These are phyloP conservation scores for Myopa tessellatipennis DNA, from an alignment of 2,888 invertebrate species.

Conservation along the genomic window DNA sequence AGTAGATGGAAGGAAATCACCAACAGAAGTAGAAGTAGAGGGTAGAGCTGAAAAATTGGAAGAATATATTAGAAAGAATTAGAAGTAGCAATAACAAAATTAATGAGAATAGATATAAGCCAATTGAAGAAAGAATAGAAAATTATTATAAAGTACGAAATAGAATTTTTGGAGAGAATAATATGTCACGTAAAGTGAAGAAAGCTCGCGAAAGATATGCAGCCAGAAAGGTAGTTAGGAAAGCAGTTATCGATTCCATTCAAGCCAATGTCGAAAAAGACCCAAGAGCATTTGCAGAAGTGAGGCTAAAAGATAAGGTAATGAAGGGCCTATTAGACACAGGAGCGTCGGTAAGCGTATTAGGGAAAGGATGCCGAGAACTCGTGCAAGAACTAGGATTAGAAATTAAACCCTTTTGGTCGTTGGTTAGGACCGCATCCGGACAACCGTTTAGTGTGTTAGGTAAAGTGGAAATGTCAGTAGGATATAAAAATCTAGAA, in stretches of 20 bases:
- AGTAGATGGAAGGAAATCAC: background rate
- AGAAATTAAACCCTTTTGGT: background rate
- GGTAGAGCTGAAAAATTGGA: background rate
- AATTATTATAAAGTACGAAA: background rate
- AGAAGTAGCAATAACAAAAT: background rate
- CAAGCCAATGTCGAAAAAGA: background rate
- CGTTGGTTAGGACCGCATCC: constrained; percentile 29
- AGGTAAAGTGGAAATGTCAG: constrained; percentile 12
- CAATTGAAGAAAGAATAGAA: background rate
- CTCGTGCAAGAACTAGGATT: background rate
- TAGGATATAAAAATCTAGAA: background rate
- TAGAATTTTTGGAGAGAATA: background rate
- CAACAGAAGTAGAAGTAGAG: background rate
- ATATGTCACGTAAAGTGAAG: background rate
- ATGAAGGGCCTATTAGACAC: constrained; percentile 38
- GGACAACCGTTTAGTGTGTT: constrained; percentile 22
- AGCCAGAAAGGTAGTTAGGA: background rate
- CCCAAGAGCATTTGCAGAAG: constrained; percentile 17
- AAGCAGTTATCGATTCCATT: background rate
- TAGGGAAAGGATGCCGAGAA: constrained; percentile 19
- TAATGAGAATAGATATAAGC: background rate
- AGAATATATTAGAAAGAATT: background rate
- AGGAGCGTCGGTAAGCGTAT: constrained; percentile 32
- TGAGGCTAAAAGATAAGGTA: background rate
- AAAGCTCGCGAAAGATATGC: background rate